Evolutionary conservation across 2,888 invertebrate genomes (phyloP).

Genomic region (Amphipoea lucens): DNA sequence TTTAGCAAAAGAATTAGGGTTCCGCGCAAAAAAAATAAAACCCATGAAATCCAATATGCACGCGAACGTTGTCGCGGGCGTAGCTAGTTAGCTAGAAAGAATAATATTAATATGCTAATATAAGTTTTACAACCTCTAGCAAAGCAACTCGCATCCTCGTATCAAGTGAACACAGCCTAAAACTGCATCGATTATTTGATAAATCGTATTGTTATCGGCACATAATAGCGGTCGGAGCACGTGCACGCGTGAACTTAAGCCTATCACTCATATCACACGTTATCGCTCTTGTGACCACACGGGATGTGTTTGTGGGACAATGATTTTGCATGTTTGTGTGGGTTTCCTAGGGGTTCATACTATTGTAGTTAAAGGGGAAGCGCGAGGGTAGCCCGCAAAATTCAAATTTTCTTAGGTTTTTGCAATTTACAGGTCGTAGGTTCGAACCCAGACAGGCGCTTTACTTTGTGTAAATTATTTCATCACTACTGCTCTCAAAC

Average conservation of each 20-base stretch:
- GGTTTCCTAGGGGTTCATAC: neutral
- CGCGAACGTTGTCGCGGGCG: too few species aligned
- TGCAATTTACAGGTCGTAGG: too few species aligned
- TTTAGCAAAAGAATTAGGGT: too few species aligned
- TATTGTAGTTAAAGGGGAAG: neutral
- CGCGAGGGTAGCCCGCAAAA: too few species aligned
- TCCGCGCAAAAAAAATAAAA: too few species aligned
- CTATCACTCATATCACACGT: constrained; percentile 64
- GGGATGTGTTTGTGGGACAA: constrained; percentile 32
- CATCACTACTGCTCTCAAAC: too few species aligned
- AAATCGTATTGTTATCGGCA: constrained; percentile 79
- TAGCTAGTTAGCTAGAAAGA: too few species aligned
- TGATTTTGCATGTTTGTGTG: constrained; percentile 4
- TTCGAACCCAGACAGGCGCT: too few species aligned
- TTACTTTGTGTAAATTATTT: too few species aligned
- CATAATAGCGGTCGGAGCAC: constrained; percentile 73
- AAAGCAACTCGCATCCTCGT: neutral
- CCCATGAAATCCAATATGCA: too few species aligned
- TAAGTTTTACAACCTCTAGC: neutral
- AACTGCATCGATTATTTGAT: constrained; percentile 86
- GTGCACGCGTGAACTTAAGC: constrained; percentile 73
- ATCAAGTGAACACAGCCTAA: constrained; percentile 62
- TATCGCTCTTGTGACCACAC: constrained; percentile 58
- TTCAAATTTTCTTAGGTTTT: too few species aligned
- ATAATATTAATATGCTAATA: neutral